Conservation (phyloP, 2,113 vertebrate genomes). For the Orthonyx spaldingii region DNA sequence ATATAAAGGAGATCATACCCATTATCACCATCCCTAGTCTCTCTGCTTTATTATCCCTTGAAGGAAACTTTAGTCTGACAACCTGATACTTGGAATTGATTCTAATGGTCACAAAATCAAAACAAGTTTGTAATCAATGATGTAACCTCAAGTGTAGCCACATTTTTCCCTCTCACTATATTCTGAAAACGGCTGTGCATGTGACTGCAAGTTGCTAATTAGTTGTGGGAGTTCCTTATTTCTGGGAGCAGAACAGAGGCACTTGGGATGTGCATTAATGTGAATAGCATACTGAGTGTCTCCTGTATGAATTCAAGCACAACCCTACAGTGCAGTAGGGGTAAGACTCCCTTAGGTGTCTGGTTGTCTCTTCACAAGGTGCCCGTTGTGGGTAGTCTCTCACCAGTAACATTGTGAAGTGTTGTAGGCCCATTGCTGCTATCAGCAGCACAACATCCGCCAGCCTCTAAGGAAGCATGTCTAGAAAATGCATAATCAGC, state of each 20-base stretch:
- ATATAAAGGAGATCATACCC: neutral
- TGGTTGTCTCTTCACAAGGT: neutral
- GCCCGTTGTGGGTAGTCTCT: neutral
- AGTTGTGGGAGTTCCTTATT: neutral
- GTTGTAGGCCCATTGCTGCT: accelerated
- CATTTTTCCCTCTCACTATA: neutral
- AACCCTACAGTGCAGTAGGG: neutral
- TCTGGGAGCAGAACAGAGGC: neutral
- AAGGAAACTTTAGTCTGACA: neutral
- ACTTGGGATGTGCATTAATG: neutral
- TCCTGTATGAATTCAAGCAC: neutral
- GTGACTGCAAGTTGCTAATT: neutral
- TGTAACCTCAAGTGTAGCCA: neutral
- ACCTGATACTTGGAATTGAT: neutral
- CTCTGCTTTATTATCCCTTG: neutral
- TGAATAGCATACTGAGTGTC: neutral
- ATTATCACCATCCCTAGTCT: neutral
- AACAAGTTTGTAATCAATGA: neutral
- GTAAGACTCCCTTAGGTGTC: neutral
- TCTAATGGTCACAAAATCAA: neutral
- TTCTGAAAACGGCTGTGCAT: neutral
- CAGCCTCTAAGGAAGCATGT: neutral
- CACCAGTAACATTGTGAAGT: neutral
- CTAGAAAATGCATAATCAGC: neutral
- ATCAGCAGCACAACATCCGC: neutral